A percentile compares a stretch with the other conserved stretches of the same genome.
Evolutionary conservation across 2,113 vertebrate genomes (phyloP).

Genomic region (Bucco capensis): DNA sequence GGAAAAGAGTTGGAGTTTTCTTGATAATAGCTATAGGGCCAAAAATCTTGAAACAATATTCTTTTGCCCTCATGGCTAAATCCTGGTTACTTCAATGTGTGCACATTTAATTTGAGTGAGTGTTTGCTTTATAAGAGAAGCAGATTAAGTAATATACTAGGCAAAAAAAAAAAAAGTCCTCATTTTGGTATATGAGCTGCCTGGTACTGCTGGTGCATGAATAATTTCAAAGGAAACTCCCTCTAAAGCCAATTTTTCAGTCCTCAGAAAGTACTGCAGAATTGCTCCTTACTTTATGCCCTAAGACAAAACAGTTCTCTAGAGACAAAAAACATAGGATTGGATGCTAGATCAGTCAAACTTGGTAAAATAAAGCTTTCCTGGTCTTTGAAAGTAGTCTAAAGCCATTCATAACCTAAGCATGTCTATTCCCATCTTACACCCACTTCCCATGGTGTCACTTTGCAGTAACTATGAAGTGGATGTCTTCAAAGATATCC

Average conservation of each 20-base stretch:
- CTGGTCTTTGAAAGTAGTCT: not conserved
- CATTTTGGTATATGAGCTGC: not conserved
- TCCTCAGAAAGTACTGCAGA: not conserved
- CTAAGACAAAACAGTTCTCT: not conserved
- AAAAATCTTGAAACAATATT: constrained; percentile 19
- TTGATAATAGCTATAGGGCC: not conserved
- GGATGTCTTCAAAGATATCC: not conserved
- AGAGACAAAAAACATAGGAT: not conserved
- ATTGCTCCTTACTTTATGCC: not conserved
- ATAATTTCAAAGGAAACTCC: not conserved
- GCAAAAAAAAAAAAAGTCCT: not conserved
- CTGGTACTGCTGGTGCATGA: not conserved
- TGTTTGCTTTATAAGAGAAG: not conserved
- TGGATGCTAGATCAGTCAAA: not conserved
- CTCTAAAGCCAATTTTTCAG: not conserved
- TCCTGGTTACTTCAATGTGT: not conserved
- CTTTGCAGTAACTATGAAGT: not conserved
- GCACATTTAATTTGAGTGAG: not conserved
- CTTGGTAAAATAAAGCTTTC: not conserved
- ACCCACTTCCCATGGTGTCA: not conserved
- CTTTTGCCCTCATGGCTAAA: not conserved
- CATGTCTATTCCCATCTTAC: not conserved
- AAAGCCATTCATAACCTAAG: not conserved
- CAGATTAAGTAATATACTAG: not conserved
- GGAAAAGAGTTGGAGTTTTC: not conserved